Evolutionary conservation across 2,113 vertebrate species (phyloP), one percentile per base, ranked within the genome.

Genomic region (Echinops telfairi): DNA sequence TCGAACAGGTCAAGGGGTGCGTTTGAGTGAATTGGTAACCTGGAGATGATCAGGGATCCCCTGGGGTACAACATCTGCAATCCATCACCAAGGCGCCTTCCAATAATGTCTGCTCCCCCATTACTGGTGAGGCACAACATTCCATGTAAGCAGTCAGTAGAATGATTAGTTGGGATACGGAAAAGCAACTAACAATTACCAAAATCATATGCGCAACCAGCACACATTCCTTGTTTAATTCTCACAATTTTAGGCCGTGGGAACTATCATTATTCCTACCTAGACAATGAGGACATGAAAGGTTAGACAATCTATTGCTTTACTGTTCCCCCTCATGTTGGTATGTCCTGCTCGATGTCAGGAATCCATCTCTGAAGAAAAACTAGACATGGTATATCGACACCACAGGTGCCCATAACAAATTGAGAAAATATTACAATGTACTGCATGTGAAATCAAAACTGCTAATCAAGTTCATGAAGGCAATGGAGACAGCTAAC

Each of bases 331-430:
- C 40, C 3, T 81, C 31, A 40, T 1, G 4, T 40, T 70, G 17
- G 22, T 11, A 29, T 86, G 36, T 22, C 57, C 36, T 66, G 3
- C 62, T 31, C 62, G 15, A 79, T n/a, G 20, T 40, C 16, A 79
- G 43, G 43, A 90, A 57, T 66, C 60, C 78, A 83, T 71, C 43
- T 7, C 64, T 71, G 9, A n/a, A 90, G 92, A 89, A 62, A 16
- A 64, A 1, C 20, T 22, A 53, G 47, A 14, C 9, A 68, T 79
- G 68, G 36, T 79, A 19, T 11, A 43, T 25, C 23, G 77, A 86
- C 90, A 62, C 5, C n/a, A 8, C 16, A 9, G 40, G 40, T 68
- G 66, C 7, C n/a, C 23, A 16, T 57, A 79, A 78, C n/a, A 23
- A 57, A 12, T 4, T 40, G 36, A 78, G 83, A 92, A 83, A 92